A percentile compares a stretch with the other conserved stretches of the same genome.
These are phyloP conservation scores for Dysdera silvatica DNA, from an alignment of 1,140 invertebrate species.

Conservation along the genomic window DNA sequence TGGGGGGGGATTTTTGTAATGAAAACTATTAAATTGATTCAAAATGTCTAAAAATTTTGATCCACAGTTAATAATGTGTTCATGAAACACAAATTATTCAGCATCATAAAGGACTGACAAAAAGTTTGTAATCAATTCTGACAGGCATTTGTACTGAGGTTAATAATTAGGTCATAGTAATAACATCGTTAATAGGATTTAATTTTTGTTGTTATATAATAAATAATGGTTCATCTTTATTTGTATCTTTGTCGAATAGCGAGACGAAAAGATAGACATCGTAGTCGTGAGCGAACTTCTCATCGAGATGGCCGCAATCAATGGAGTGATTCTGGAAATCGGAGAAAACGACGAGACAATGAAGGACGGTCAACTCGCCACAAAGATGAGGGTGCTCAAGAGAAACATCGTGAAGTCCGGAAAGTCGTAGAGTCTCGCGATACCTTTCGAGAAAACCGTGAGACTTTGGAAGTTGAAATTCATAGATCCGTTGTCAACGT, in stretches of 20 bases:
- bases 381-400: slow-evolving; percentile 9
- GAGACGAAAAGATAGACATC: not conserved
- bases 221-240: not conserved
- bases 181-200: no score
- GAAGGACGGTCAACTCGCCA: slow-evolving; percentile 7
- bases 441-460: not conserved
- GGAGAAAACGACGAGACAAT: not conserved
- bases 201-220: not conserved
- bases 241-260: not conserved
- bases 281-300: not conserved
- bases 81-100: no score
- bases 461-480: not conserved
- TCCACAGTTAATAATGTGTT: no score
- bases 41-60: no score
- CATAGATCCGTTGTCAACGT: not conserved
- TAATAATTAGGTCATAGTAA: no score
- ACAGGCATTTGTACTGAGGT: no score
- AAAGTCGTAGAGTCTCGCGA: slow-evolving; percentile 6
- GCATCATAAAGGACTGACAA: no score
- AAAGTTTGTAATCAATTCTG: no score
- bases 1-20: no score
- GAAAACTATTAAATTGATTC: no score
- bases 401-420: slow-evolving; percentile 6
- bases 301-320: not conserved
- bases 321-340: not conserved